Evolutionary conservation across 2,797 vertebrate genomes (phyloP), one percentile per base, ranked within the genome.

Genomic region (Schizopygopsis malacanthus): DNA sequence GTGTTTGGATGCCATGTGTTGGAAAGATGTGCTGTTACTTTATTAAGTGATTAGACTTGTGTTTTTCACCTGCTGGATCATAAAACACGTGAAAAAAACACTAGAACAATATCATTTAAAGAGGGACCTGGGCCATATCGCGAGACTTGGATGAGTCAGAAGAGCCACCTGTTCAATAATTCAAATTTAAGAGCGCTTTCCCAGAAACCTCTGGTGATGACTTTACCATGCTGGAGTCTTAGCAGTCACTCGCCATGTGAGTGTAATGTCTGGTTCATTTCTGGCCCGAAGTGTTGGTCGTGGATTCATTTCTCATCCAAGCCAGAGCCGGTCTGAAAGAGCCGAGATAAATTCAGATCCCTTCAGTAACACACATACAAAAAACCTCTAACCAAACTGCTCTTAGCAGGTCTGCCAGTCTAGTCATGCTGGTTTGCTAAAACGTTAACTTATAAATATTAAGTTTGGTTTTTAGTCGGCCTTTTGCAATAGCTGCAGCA

Each of bases 201-300:
- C 80, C 80, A 72, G 80, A 71, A 72, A 9, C 13, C 22, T 28
- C 28, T 2, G n/a, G 33, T 71, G 50, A 71, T 41, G 67, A 82
- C 65, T 54, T 59, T 28, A 72, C 45, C 80, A 71, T 43, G 67
- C 47, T 39, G 80, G 52, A 82, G 28, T 56, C 43, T 12, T 13
- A 41, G 1, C 41, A 50, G 79, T 52, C 52, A 41, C 54, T 79
- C 15, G 76, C 76, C 54, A 54, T 77, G 75, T 43, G 59, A 67
- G 79, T 52, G 65, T 82, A 52, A 70, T 28, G 37, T 71, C 80
- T 82, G 67, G 47, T 54, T 75, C 39, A 54, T 54, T 70, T 78
- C 59, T 82, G 45, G 20, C 39, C 80, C 11, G 59, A 72, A 65
- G 25, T 67, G 16, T 81, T 13, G 11, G 61, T 80, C 22, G 3